phyloP scores from a whole-genome alignment of 1,140 invertebrate genomes.

The Cyphomyrmex costatus region DNA sequence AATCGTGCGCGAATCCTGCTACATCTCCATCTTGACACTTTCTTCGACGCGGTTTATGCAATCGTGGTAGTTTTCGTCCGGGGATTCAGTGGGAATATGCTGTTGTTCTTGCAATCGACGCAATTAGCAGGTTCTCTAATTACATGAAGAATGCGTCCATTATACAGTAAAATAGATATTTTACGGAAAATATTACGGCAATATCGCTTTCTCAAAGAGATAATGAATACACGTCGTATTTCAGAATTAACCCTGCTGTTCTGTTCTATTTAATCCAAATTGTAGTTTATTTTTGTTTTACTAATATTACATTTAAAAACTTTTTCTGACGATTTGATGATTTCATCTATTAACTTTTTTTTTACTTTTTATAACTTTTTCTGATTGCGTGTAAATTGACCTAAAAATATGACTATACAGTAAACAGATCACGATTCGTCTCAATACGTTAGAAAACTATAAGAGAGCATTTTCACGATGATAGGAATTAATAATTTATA shows the following conservation, averaged over 20 bases:
- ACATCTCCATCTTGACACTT: constrained; percentile 39
- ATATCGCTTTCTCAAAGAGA: neutral
- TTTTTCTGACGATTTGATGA: no score
- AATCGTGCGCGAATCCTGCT: constrained; percentile 28
- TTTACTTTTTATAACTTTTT: no score
- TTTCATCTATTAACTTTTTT: no score
- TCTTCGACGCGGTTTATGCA: constrained; percentile 40
- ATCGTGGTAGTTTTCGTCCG: constrained; percentile 34
- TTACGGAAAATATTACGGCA: neutral
- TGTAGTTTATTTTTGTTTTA: no score
- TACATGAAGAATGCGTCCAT: constrained; percentile 7
- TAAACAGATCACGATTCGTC: no score
- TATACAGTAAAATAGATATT: neutral
- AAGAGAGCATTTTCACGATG: neutral
- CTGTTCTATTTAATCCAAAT: no score
- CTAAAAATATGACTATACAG: no score
- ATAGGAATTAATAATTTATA: constrained; percentile 2
- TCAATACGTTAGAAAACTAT: neutral
- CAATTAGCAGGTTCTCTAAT: constrained; percentile 28
- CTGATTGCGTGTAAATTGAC: no score
- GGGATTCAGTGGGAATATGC: neutral
- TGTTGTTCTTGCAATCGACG: constrained; percentile 7
- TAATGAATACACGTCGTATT: neutral
- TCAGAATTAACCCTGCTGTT: neutral
- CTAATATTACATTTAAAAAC: no score